Conservation (phyloP, 2,113 vertebrate species). For the Hippolais icterina region DNA sequence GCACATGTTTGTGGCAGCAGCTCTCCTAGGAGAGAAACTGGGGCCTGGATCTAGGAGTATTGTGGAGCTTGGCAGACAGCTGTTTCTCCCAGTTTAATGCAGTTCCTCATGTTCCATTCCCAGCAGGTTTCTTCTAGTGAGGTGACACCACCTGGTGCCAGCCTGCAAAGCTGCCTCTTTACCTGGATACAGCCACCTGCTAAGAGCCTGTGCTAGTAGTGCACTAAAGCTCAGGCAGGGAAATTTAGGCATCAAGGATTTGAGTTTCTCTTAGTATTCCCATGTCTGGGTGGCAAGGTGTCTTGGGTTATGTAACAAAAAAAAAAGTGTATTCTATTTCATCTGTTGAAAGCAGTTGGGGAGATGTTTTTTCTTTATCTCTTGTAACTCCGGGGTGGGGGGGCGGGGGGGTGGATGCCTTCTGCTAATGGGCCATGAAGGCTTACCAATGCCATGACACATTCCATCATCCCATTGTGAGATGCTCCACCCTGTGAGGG, state of each 20-base stretch:
- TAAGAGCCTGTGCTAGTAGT: rapidly evolving
- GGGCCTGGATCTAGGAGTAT: background rate
- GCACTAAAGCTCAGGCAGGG: background rate
- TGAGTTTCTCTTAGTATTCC: background rate
- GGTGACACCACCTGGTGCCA: constrained; percentile 11
- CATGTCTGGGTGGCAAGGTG: background rate
- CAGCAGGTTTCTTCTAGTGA: background rate
- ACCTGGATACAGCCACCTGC: background rate
- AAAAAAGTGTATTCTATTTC: too few species aligned
- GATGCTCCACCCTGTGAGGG: too few species aligned
- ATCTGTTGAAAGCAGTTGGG: too few species aligned
- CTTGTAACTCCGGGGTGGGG: too few species aligned
- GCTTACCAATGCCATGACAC: too few species aligned
- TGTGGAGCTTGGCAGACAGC: background rate
- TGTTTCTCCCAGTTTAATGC: background rate
- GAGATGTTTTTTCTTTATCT: too few species aligned
- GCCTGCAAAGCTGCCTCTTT: background rate
- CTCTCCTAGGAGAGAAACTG: background rate
- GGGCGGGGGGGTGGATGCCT: too few species aligned
- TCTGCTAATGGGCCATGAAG: too few species aligned
- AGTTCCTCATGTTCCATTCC: background rate
- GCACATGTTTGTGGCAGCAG: background rate
- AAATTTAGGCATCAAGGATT: background rate
- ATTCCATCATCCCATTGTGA: too few species aligned
- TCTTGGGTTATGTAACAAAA: too few species aligned